phyloP scores from a whole-genome alignment of 2,797 vertebrate species.

The Peromyscus nudipes region DNA sequence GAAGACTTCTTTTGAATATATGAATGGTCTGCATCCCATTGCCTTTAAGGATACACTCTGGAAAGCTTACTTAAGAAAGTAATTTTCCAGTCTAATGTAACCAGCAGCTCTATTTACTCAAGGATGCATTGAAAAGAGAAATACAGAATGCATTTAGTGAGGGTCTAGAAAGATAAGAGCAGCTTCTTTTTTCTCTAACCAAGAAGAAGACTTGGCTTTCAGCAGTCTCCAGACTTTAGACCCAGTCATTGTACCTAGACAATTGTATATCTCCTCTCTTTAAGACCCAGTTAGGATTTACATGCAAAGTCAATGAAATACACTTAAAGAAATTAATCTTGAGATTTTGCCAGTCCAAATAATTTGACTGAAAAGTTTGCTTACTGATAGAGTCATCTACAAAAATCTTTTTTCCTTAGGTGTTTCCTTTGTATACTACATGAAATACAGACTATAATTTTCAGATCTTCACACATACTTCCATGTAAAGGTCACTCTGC shows the following conservation, averaged over 20 bases:
- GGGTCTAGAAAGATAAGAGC: not conserved
- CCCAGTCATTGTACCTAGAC: not conserved
- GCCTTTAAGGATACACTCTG: not conserved
- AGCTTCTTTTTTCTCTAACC: not conserved
- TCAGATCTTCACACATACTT: not conserved
- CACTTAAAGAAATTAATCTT: not conserved
- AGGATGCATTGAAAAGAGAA: not conserved
- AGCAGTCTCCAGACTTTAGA: not conserved
- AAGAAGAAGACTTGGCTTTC: not conserved
- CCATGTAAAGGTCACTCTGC: constrained; percentile 29
- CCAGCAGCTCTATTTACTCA: not conserved
- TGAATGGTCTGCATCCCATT: not conserved
- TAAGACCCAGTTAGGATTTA: not conserved
- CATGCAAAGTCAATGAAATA: not conserved
- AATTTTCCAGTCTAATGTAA: not conserved
- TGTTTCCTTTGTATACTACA: not conserved
- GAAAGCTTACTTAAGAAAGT: not conserved
- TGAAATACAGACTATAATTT: not conserved
- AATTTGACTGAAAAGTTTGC: not conserved
- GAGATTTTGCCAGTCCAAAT: not conserved
- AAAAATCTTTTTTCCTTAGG: not conserved
- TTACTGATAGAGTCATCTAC: not conserved
- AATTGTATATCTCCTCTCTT: not conserved
- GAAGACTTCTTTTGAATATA: not conserved
- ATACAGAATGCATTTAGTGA: not conserved